Base-by-base conservation (phyloP, 2,797 vertebrate species). In the Lagodon rhomboides region DNA sequence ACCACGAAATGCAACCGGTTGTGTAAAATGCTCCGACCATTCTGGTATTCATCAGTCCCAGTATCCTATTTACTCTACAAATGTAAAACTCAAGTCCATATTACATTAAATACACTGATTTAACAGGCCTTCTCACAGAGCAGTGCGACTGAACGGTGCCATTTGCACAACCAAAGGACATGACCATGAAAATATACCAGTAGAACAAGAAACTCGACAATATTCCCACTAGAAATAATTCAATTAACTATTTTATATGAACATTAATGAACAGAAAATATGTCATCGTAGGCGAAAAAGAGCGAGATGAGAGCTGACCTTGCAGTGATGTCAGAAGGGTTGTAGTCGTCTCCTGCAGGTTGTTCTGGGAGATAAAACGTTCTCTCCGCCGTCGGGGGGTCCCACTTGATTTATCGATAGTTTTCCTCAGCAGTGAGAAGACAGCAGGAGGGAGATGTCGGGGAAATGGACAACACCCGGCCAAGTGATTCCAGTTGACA, bases 271-370 rank as follows among this genome's bases (percentile, higher is more conserved):
- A 11, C 0, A 61, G 65, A 58, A 41, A 53, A 71, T 5, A 25
- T 38, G n/a, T 27, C 5, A 6, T 1, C 27, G 13, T 2, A 15
- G 30, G 15, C 5, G 12, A 3, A 22, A 59, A 55, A 47, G 22
- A 60, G 34, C 61, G 18, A 79, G 49, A 82, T 68, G 1, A 49
- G 59, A 65, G 53, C 95, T 92, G 87, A 95, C 95, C 95, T 94
- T 91, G 62, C 63, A 53, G 41, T 51, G 73, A 73, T 55, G 81
- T 72, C 49, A 50, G 67, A 65, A 65, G 68, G 38, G 50, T 20
- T 34, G 58, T 59, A 63, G 72, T 17, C 27, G 69, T 63, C 67
- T 68, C 63, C 53, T 34, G 6, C 34, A 25, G 59, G 58, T 75
- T 44, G 61, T 53, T 64, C 43, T 43, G 16, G 23, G 47, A 56